Evolutionary conservation across 2,888 invertebrate species (phyloP), one percentile per base, ranked within the genome.

Genomic region (Eudemis profundana): DNA sequence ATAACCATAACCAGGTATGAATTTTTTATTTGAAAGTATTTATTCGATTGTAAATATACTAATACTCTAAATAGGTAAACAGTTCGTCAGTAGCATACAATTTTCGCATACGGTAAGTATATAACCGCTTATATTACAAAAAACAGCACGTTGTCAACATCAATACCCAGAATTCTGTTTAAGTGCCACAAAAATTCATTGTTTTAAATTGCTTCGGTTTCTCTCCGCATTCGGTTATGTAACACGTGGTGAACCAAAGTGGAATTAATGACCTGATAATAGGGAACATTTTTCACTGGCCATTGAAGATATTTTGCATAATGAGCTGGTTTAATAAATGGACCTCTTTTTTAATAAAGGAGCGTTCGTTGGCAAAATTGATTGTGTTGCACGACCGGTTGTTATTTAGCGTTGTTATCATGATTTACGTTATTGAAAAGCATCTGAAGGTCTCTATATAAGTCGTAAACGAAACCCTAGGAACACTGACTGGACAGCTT

Each of bases 321-420:
- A 83, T 83, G 78, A 81, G 73, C 71, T 70, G 72, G 75, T 33
- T 72, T 75, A 80, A 81, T 80, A 82, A 81, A 80, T 76, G 75
- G 76, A 68, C 71, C 72, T 70, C 73, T 76, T 71, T 74, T 80
- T 75, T 72, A 74, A 73, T 73, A 74, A 73, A 66, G 74, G 70
- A 61, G 69, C 60, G 29, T 72, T 65, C 69, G 70, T 69, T 65
- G 44, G 46, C 72, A 69, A 71, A 76, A 79, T 78, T 79, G 76
- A 77, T 77, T 74, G 73, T 72, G 67, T 29, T 66, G 51, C 50
- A 71, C 56, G 57, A 72, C 71, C 73, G 70, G 67, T 70, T 69
- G 65, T 68, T 71, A 67, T 60, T 61, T 64, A 56, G 51, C 40
- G 63, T 70, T 70, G 68, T 71, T 68, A 19, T 49, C 33, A 66